phyloP scores from a whole-genome alignment of 2,888 invertebrate genomes.

The Phymatocera aterrima region DNA sequence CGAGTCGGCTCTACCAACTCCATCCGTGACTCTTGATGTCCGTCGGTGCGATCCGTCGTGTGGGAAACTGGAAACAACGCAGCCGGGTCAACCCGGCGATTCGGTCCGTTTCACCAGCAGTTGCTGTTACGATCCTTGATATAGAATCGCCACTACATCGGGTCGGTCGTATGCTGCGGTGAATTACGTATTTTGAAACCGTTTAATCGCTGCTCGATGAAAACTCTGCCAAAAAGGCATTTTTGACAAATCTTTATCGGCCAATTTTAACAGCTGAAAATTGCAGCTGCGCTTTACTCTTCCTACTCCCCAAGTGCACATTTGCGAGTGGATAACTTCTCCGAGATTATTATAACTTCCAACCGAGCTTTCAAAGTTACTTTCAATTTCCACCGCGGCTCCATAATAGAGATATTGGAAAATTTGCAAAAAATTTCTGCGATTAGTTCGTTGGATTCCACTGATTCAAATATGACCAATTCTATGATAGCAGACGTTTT shows the following conservation, averaged over 20 bases:
- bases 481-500: too few species aligned
- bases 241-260: not conserved
- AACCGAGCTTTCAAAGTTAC: not conserved
- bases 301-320: not conserved
- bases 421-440: too few species aligned
- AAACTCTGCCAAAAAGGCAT: too few species aligned
- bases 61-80: constrained; percentile 41
- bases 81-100: constrained; percentile 51
- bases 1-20: constrained; percentile 12
- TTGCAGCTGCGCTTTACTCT: not conserved
- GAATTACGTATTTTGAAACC: not conserved
- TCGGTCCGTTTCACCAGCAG: constrained; percentile 57
- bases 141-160: constrained; percentile 44
- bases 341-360: not conserved
- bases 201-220: not conserved
- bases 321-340: not conserved
- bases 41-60: constrained; percentile 37
- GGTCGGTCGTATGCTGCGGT: not conserved
- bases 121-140: constrained; percentile 52
- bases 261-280: not conserved
- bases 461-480: too few species aligned
- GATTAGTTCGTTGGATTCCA: too few species aligned
- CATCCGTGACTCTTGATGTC: constrained; percentile 24
- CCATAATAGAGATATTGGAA: not conserved
- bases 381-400: not conserved